Percentiles rank a stretch among this genome's conserved stretches.
Conservation (phyloP, 2,888 invertebrate species). For the Gortyna flavago region DNA sequence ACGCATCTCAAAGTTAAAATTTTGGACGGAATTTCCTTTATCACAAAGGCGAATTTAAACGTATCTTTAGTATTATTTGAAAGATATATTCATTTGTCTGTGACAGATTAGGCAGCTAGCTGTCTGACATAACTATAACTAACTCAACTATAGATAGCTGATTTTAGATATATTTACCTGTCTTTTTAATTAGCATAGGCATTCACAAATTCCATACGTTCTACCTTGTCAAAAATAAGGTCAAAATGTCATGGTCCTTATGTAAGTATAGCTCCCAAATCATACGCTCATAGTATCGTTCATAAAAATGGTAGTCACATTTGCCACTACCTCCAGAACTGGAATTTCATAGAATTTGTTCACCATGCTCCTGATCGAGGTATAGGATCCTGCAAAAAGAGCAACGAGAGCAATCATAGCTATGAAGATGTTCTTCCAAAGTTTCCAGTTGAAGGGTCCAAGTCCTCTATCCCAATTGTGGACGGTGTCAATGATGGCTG, state of each 20-base stretch:
- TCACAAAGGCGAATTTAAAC: slow-evolving; percentile 1
- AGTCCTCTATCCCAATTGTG: slow-evolving; percentile 91
- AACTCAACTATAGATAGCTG: background rate
- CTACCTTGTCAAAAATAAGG: slow-evolving; percentile 9
- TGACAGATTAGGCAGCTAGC: background rate
- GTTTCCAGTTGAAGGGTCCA: slow-evolving; percentile 92
- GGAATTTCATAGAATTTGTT: slow-evolving; percentile 71
- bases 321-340: slow-evolving; percentile 47
- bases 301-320: slow-evolving; percentile 52
- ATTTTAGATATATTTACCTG: background rate
- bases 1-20: background rate
- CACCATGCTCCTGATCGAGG: slow-evolving; percentile 81
- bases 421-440: slow-evolving; percentile 92
- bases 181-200: background rate
- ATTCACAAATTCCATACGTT: slow-evolving; percentile 5
- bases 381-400: slow-evolving; percentile 83
- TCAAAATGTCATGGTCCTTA: slow-evolving; percentile 22
- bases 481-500: slow-evolving; percentile 93
- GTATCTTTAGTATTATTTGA: background rate
- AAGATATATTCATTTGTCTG: slow-evolving; percentile 14
- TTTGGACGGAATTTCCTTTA: slow-evolving; percentile 20
- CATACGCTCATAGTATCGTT: slow-evolving; percentile 59
- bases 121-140: background rate
- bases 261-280: background rate
- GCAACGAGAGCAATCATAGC: slow-evolving; percentile 80